A percentile compares a stretch with the other conserved stretches of the same genome.
Evolutionary conservation across 2,888 invertebrate species (phyloP).

Genomic region (Melinaea menophilus): DNA sequence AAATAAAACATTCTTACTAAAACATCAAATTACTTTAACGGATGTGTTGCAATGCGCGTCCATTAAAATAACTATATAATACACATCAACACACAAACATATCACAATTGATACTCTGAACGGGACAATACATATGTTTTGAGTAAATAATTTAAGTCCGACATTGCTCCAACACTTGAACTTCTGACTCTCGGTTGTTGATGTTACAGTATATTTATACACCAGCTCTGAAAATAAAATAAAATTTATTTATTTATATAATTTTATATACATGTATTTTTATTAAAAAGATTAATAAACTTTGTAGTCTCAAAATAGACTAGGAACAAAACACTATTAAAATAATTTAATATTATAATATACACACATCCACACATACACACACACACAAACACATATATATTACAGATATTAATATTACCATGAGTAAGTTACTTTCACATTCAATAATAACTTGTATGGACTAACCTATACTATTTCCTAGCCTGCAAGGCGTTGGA

Average conservation of each 20-base stretch:
- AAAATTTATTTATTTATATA: not conserved
- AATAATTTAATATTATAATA: not conserved
- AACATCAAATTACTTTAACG: conserved; percentile 17
- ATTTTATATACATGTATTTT: too few relatives aligned
- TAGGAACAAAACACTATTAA: too few relatives aligned
- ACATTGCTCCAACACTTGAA: not conserved
- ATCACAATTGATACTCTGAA: conserved; percentile 24
- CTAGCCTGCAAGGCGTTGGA: conserved; percentile 92
- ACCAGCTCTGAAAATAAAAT: conserved; percentile 3
- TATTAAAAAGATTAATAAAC: too few relatives aligned
- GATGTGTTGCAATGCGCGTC: conserved; percentile 14
- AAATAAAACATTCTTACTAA: not conserved
- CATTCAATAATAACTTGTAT: not conserved
- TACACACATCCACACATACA: not conserved
- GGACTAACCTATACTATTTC: conserved; percentile 78
- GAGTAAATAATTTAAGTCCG: conserved; percentile 5
- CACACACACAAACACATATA: not conserved
- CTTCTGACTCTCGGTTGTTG: not conserved
- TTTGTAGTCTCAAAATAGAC: too few relatives aligned
- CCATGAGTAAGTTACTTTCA: not conserved
- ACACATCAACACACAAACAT: conserved; percentile 19
- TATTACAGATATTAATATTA: not conserved
- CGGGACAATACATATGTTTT: conserved; percentile 4
- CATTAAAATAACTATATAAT: conserved; percentile 28
- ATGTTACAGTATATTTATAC: not conserved